These are phyloP conservation scores for Eupithecia tripunctaria DNA, from an alignment of 2,888 invertebrate genomes.

Conservation along the genomic window DNA sequence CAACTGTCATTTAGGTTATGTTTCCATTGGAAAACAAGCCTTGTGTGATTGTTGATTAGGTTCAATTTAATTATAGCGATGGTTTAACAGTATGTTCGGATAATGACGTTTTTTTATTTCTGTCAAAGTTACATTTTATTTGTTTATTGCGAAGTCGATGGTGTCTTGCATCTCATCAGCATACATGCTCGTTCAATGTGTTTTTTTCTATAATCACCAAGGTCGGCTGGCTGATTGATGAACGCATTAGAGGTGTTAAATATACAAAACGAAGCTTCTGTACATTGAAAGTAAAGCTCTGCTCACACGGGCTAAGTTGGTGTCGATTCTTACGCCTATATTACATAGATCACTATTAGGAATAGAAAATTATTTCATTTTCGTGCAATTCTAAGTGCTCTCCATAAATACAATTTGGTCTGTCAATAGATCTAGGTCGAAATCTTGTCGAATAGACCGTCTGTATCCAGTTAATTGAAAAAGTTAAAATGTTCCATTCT, in stretches of 20 bases:
- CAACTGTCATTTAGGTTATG: background rate
- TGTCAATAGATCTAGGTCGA: conserved; percentile 53
- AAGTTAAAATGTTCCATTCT: conserved; percentile 78
- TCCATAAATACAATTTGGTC: conserved; percentile 1
- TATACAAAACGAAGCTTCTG: background rate
- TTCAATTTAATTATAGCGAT: background rate
- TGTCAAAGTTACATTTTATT: background rate
- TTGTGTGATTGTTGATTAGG: background rate
- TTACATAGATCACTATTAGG: background rate
- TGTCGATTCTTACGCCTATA: background rate
- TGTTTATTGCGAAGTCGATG: too few species aligned
- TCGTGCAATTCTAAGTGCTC: background rate
- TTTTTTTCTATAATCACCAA: background rate
- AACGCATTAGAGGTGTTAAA: background rate
- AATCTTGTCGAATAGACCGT: conserved; percentile 55
- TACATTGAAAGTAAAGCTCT: background rate
- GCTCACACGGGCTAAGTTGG: background rate
- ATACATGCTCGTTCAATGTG: background rate
- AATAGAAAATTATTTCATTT: background rate
- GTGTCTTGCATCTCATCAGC: background rate
- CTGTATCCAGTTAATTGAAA: conserved; percentile 73
- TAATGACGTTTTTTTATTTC: background rate
- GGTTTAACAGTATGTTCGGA: background rate
- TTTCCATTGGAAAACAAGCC: background rate
- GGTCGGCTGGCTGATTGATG: background rate